Conservation (phyloP, 2,888 invertebrate genomes). For the Tachystola acroxantha region DNA sequence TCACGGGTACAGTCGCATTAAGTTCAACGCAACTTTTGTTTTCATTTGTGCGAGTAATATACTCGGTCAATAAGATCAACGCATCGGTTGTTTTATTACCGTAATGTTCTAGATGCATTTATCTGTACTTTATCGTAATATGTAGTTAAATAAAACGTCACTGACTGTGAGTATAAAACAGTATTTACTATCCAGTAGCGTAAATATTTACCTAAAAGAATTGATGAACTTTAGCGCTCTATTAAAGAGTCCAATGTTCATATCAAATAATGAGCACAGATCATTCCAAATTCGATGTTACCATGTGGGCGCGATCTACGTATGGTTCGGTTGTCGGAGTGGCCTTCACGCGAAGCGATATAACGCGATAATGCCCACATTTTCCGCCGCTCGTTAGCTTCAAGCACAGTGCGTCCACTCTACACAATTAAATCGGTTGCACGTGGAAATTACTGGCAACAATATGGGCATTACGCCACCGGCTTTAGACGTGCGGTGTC, state of each 20-base stretch:
- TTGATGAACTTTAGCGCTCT: no score
- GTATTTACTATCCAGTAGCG: no score
- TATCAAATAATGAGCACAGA: background rate
- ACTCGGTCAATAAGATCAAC: constrained; percentile 1
- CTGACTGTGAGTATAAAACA: no score
- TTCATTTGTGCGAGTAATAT: background rate
- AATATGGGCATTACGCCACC: constrained; percentile 48
- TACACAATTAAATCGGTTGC: constrained; percentile 46
- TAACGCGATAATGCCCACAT: constrained; percentile 46
- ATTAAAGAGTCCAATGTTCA: background rate
- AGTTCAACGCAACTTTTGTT: constrained; percentile 12
- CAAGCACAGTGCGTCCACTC: constrained; percentile 31
- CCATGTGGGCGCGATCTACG: constrained; percentile 8
- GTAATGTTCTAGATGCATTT: background rate
- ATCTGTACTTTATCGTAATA: background rate
- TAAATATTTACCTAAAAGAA: no score
- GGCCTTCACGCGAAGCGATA: constrained; percentile 23
- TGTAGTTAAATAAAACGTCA: no score
- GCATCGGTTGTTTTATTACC: no score
- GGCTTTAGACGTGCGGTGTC: constrained; percentile 49
- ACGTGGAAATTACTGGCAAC: constrained; percentile 50
- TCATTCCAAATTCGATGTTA: constrained; percentile 1
- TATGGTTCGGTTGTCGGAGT: background rate
- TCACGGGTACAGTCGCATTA: no score
- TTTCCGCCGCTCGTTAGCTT: constrained; percentile 37